phyloP scores from a whole-genome alignment of 2,888 invertebrate genomes.

The Sminthurinus aureus region DNA sequence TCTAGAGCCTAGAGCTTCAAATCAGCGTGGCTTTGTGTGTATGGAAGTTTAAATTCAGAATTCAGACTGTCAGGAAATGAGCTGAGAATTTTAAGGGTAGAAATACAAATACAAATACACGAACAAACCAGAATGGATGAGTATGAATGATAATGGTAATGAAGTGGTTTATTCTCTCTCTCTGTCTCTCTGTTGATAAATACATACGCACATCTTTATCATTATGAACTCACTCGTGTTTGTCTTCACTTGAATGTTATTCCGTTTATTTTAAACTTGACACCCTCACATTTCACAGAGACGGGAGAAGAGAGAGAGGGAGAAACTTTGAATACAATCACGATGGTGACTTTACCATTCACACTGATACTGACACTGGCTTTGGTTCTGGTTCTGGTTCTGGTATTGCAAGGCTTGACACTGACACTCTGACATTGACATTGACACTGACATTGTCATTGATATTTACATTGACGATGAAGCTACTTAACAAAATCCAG shows the following conservation, averaged over 20 bases:
- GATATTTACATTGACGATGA: background rate
- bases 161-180: no score
- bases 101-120: background rate
- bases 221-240: no score
- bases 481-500: background rate
- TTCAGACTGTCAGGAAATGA: no score
- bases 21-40: no score
- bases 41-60: no score
- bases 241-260: background rate
- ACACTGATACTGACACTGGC: background rate
- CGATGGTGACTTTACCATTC: background rate
- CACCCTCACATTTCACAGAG: background rate
- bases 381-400: no score
- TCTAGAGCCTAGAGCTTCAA: no score
- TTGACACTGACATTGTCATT: background rate
- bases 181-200: no score
- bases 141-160: no score
- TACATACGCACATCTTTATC: no score
- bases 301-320: background rate
- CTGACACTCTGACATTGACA: background rate
- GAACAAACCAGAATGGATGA: background rate
- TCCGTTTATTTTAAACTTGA: conserved; percentile 9
- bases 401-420: no score
- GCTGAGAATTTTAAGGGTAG: no score
- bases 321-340: background rate